Evolutionary conservation across 2,888 invertebrate species (phyloP).

Genomic region (Syritta pipiens): DNA sequence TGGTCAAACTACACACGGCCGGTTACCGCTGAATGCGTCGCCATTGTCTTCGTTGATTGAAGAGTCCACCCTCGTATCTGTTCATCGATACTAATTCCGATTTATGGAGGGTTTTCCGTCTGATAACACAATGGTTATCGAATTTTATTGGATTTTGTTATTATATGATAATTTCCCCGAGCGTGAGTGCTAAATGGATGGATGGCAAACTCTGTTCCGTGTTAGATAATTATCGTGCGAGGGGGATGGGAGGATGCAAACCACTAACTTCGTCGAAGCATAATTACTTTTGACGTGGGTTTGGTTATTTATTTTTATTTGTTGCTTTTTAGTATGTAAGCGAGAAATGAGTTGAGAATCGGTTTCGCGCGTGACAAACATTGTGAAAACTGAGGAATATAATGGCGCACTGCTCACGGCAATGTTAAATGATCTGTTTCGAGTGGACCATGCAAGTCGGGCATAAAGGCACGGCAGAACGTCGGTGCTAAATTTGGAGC

Average conservation of each 20-base stretch:
- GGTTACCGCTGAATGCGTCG: conserved; percentile 31
- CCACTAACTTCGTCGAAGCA: conserved; percentile 14
- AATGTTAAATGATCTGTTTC: too few relatives aligned
- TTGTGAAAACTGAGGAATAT: conserved; percentile 34
- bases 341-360: conserved; percentile 36
- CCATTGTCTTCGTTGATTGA: conserved; percentile 18
- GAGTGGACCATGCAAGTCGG: too few relatives aligned
- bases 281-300: not conserved
- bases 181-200: conserved; percentile 23
- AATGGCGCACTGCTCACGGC: too few relatives aligned
- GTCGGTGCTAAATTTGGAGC: not conserved
- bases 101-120: conserved; percentile 7
- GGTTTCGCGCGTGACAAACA: conserved; percentile 53
- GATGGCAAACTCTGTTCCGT: conserved; percentile 48
- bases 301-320: too few relatives aligned
- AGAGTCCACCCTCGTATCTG: conserved; percentile 8
- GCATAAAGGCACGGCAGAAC: not conserved
- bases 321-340: conserved; percentile 52
- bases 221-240: conserved; percentile 56
- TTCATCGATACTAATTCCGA: conserved; percentile 16
- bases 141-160: conserved; percentile 2
- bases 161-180: conserved; percentile 33
- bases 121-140: conserved; percentile 20
- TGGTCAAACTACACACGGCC: conserved; percentile 3
- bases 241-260: not conserved